Percentiles rank a stretch among this genome's conserved stretches.
Conservation (phyloP, 2,113 vertebrate species). For the Archocentrus centrarchus region DNA sequence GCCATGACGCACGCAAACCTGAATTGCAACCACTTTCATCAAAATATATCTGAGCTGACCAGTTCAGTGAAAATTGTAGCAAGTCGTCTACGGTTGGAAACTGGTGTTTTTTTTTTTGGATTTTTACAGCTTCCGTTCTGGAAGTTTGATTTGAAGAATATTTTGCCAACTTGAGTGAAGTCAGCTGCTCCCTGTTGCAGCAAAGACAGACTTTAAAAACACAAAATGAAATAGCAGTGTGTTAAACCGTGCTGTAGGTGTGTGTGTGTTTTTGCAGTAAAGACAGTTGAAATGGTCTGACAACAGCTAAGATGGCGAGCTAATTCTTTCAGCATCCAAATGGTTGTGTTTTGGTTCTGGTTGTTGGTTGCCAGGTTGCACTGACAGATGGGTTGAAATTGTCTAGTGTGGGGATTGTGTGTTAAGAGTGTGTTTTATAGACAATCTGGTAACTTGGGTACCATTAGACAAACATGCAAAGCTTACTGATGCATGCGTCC, state of each 20-base stretch:
- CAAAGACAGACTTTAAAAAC: no score
- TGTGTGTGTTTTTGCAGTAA: neutral
- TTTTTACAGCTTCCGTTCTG: neutral
- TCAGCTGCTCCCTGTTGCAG: no score
- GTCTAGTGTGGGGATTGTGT: constrained; percentile 3
- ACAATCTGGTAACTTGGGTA: neutral
- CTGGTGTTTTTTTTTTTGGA: neutral
- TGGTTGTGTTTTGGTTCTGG: constrained; percentile 1
- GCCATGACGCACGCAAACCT: no score
- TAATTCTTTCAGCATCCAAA: constrained; percentile 2
- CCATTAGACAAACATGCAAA: neutral
- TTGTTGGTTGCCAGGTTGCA: constrained; percentile 6
- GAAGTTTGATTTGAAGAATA: neutral
- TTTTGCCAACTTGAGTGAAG: neutral
- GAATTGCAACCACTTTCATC: neutral
- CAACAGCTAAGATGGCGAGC: neutral
- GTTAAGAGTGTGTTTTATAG: neutral
- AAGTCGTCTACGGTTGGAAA: neutral
- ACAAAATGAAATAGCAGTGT: neutral
- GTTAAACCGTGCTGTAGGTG: neutral
- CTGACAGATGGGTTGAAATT: constrained; percentile 11
- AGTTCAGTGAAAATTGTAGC: neutral
- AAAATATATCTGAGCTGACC: neutral
- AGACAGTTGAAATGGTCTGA: neutral
- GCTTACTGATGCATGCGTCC: neutral